Base-by-base conservation (phyloP, 2,797 vertebrate genomes). In the Lophius americanus region DNA sequence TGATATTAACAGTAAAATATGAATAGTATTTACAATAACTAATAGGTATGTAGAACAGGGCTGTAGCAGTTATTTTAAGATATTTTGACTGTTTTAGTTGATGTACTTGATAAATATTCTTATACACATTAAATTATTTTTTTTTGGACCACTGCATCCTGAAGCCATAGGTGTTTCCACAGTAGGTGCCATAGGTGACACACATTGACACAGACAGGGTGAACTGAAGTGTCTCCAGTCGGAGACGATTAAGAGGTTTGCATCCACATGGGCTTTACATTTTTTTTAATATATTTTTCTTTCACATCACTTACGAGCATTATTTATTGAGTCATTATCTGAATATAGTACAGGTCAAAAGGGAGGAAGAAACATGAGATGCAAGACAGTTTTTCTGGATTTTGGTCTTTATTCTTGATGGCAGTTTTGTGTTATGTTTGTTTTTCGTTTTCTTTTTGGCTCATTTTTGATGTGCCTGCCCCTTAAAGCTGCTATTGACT, bases 41-140 rank as follows among this genome's bases (percentile, higher is more conserved):
- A 85, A 66, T 92, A 89, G 91, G 88, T 86, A 73, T 93, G 82
- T 94, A 95, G 91, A 92, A 81, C 90, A 93, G 92, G 91, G 91
- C 88, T 93, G 88, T 94, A 90, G 88, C 80, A 71, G 81, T 81
- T 82, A 60, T 82, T 86, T 85, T 84, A 87, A 91, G 84, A 85
- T 76, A 88, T 88, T 92, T 83, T 6, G n/a, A 37, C 33, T 37
- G 52, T 85, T 88, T 88, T 81, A 77, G 70, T 83, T 70, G 64
- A 73, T 82, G 41, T 69, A 47, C 57, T 67, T 82, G 59, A 74
- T 78, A 58, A 77, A 73, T 79, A 75, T 81, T 66, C 69, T 73
- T 60, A 73, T 79, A 50, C 75, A 67, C 69, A 70, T 87, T 89
- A 75, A 86, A 89, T 89, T 87, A 76, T 86, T 86, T 69, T 64